These are phyloP conservation scores for Manacus vitellinus DNA, from an alignment of 2,113 vertebrate species.

Conservation along the genomic window DNA sequence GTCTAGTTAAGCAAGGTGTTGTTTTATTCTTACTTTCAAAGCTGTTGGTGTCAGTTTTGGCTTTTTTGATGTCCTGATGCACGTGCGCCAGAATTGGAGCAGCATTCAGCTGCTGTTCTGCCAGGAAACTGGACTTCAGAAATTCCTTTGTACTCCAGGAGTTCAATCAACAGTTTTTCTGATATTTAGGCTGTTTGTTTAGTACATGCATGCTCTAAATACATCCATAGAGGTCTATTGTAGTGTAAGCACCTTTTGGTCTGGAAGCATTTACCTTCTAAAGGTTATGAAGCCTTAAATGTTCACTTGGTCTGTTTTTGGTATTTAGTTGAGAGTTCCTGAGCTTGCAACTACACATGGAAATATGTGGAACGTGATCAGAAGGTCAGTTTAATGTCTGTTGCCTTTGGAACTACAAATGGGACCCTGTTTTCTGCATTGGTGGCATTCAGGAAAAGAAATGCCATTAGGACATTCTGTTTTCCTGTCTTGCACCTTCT, in stretches of 20 bases:
- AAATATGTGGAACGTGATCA: neutral
- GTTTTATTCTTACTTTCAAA: slow-evolving; percentile 47
- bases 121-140: neutral
- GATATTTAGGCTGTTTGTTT: neutral
- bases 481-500: neutral
- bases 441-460: neutral
- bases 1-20: neutral
- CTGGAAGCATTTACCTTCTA: neutral
- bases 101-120: neutral
- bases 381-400: neutral
- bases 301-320: neutral
- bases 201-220: neutral
- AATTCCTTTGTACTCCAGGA: neutral
- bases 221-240: neutral
- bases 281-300: neutral
- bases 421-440: neutral
- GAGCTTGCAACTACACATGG: neutral
- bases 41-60: neutral
- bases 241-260: neutral
- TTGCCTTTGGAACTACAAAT: neutral
- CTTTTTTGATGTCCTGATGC: slow-evolving; percentile 33
- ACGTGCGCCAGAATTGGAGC: neutral
- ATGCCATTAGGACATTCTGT: neutral
- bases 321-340: neutral
- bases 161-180: neutral